phyloP scores from a whole-genome alignment of 1,140 invertebrate genomes.

The Ylistrum balloti region DNA sequence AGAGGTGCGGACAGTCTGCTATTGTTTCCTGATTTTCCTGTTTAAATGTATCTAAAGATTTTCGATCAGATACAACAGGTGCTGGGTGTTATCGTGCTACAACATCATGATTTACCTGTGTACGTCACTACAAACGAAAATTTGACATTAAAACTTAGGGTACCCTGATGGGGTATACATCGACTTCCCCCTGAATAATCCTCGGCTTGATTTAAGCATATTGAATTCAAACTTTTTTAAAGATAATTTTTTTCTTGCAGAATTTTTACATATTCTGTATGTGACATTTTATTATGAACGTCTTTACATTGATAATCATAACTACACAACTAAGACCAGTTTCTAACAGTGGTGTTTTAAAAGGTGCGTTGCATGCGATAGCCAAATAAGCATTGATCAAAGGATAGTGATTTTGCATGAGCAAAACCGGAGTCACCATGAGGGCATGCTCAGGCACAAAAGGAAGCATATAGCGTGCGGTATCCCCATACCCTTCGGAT shows the following conservation, averaged over 20 bases:
- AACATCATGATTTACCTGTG: neutral
- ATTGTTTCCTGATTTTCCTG: constrained; percentile 51
- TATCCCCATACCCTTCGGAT: neutral
- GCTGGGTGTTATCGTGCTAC: neutral
- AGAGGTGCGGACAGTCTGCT: constrained; percentile 56
- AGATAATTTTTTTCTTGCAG: neutral
- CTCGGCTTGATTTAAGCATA: neutral
- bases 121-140: constrained; percentile 13
- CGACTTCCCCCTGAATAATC: no score
- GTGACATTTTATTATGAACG: no score
- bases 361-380: neutral
- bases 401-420: neutral
- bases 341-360: neutral
- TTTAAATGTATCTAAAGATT: constrained; percentile 50
- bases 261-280: neutral
- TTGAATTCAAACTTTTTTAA: neutral
- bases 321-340: no score
- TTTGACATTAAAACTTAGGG: neutral
- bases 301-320: no score
- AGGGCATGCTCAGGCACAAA: neutral
- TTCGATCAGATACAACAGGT: constrained; percentile 21
- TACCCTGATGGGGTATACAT: constrained; percentile 19
- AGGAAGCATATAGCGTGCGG: neutral
- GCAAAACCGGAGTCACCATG: neutral
- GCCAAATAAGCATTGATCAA: neutral